A percentile compares a stretch with the other conserved stretches of the same genome.
Conservation (phyloP, 2,888 invertebrate species). For the Mantis religiosa region DNA sequence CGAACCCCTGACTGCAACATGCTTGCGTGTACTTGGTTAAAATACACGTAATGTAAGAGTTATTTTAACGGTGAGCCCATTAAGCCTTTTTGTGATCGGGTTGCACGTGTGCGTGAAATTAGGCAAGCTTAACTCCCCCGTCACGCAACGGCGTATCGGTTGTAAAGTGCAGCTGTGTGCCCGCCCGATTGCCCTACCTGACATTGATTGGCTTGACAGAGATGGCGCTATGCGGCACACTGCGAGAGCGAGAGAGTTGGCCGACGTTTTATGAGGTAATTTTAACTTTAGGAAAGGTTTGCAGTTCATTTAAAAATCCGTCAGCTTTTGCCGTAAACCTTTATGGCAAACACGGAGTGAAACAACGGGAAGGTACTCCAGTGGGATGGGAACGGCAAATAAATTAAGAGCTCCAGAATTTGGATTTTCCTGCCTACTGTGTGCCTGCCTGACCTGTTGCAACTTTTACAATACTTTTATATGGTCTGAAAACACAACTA, state of each 20-base stretch:
- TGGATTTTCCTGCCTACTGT: not conserved
- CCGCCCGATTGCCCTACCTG: not conserved
- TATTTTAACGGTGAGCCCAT: too few relatives aligned
- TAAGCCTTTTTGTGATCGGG: too few relatives aligned
- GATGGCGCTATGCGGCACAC: not conserved
- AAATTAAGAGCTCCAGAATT: not conserved
- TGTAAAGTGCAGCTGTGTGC: slow-evolving; percentile 14
- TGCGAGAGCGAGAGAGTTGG: not conserved
- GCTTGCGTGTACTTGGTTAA: too few relatives aligned
- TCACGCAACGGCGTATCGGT: not conserved
- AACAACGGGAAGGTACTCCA: not conserved
- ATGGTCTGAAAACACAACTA: too few relatives aligned
- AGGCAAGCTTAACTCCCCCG: slow-evolving; percentile 4
- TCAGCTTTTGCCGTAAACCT: slow-evolving; percentile 6
- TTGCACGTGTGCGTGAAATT: slow-evolving; percentile 1
- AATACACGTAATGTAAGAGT: too few relatives aligned
- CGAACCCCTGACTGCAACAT: too few relatives aligned
- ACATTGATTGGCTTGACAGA: slow-evolving; percentile 2
- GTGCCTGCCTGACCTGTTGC: not conserved
- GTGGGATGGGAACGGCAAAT: not conserved
- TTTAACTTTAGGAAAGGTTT: slow-evolving; percentile 16
- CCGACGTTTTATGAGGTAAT: slow-evolving; percentile 16
- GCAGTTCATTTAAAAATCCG: slow-evolving; percentile 18
- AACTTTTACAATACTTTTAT: too few relatives aligned
- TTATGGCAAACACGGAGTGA: slow-evolving; percentile 13